Evolutionary conservation across 1,140 invertebrate genomes (phyloP).

Genomic region (Panagrolaimus sp.): DNA sequence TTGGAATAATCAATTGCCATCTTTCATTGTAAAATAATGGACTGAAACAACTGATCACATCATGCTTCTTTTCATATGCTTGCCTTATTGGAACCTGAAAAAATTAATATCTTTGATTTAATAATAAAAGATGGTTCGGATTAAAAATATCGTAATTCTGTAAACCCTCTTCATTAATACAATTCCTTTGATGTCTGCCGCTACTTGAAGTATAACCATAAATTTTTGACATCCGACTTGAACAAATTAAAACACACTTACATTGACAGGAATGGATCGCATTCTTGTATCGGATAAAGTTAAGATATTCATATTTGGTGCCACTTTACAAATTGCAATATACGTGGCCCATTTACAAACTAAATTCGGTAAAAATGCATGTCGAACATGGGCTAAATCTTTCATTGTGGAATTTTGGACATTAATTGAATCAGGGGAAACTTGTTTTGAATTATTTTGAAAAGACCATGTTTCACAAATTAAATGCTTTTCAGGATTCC

Average conservation of each 20-base stretch:
- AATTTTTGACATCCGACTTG: background rate
- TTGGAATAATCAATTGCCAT: slow-evolving; percentile 37
- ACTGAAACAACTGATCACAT: slow-evolving; percentile 35
- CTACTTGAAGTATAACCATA: background rate
- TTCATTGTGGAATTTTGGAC: background rate
- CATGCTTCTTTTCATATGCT: background rate
- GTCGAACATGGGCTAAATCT: slow-evolving; percentile 3
- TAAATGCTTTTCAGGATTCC: background rate
- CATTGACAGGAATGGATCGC: background rate
- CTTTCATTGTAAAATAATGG: slow-evolving; percentile 40
- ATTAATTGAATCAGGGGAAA: background rate
- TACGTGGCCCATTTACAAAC: slow-evolving; percentile 3
- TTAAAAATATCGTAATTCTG: no score
- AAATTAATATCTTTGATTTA: slow-evolving; percentile 8
- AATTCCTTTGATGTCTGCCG: no score
- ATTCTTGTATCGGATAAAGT: background rate
- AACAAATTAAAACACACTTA: background rate
- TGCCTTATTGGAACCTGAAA: background rate
- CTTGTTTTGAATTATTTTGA: background rate
- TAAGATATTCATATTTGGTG: background rate
- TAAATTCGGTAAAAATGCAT: background rate
- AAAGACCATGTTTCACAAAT: slow-evolving; percentile 1
- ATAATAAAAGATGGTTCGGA: no score
- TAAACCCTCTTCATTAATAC: no score
- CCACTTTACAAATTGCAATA: background rate